Evolutionary conservation across 53 echinoderm and acorn worm species (phyloP).

Genomic region (Holothuria leucospilota): DNA sequence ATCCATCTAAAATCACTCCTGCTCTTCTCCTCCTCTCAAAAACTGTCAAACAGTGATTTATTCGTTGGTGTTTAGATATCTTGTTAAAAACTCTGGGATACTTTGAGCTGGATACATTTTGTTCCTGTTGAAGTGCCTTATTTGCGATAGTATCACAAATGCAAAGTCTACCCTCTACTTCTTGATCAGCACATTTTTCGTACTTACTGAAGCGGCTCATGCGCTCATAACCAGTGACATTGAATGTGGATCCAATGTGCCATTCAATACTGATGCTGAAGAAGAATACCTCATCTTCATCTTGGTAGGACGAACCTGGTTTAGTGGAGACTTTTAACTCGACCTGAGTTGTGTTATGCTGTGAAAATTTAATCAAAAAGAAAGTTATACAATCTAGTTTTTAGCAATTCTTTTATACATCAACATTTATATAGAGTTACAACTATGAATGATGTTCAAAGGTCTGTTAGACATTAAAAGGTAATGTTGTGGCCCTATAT

Average conservation of each 20-base stretch:
- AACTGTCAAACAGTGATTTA: background rate
- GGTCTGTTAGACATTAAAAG: too few relatives aligned
- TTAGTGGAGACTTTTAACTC: slow-evolving; percentile 68
- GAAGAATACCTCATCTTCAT: slow-evolving; percentile 69
- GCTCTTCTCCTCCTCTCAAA: background rate
- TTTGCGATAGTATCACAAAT: slow-evolving; percentile 50
- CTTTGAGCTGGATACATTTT: background rate
- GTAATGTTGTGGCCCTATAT: too few relatives aligned
- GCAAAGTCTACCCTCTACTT: slow-evolving; percentile 70
- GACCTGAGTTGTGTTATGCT: slow-evolving; percentile 53
- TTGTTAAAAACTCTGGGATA: slow-evolving; percentile 25
- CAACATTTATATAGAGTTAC: too few relatives aligned
- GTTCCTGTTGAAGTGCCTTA: background rate
- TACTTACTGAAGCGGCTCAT: slow-evolving; percentile 79
- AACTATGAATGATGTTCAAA: too few relatives aligned
- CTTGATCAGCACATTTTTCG: slow-evolving; percentile 66
- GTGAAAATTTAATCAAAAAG: background rate
- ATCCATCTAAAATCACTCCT: slow-evolving; percentile 1
- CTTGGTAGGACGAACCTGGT: slow-evolving; percentile 55
- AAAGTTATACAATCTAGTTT: background rate
- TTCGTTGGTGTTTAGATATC: background rate
- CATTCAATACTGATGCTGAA: slow-evolving; percentile 48
- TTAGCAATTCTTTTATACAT: too few relatives aligned
- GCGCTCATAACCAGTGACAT: slow-evolving; percentile 75
- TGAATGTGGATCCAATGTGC: background rate